These are phyloP conservation scores for Polypterus bichir DNA, from an alignment of 2,113 vertebrate species.

Conservation along the genomic window DNA sequence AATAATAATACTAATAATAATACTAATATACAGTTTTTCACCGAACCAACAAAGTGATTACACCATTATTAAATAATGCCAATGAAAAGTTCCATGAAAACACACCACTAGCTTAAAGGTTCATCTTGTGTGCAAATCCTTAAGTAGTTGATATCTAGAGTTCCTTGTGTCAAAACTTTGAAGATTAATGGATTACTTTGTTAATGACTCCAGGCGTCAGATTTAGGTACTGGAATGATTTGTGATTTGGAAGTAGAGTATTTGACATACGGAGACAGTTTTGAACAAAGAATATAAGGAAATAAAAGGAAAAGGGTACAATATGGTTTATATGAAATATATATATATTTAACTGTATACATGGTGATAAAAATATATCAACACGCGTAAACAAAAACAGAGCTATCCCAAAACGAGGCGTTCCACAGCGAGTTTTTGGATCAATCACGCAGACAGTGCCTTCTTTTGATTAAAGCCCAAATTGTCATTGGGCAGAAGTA, in stretches of 20 bases:
- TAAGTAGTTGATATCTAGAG: conserved; percentile 44
- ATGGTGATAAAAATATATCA: conserved; percentile 37
- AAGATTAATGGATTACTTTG: conserved; percentile 80
- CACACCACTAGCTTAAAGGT: conserved; percentile 8
- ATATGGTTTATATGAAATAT: too few relatives aligned
- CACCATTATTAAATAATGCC: too few relatives aligned
- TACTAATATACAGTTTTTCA: not conserved
- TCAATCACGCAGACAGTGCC: conserved; percentile 99
- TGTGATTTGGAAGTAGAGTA: conserved; percentile 73
- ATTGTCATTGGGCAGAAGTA: conserved; percentile 98
- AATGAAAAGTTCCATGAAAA: not conserved
- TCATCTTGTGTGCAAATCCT: conserved; percentile 43
- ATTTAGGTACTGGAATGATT: conserved; percentile 72
- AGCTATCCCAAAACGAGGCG: conserved; percentile 84
- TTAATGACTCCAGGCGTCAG: conserved; percentile 74
- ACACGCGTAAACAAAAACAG: conserved; percentile 87
- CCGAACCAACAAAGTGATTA: not conserved
- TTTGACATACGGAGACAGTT: conserved; percentile 77
- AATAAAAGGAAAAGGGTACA: too few relatives aligned
- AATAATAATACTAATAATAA: not conserved
- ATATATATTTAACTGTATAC: too few relatives aligned
- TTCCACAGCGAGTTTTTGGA: conserved; percentile 90
- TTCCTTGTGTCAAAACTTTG: conserved; percentile 67
- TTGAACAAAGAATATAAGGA: too few relatives aligned
- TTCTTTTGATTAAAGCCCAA: conserved; percentile 98